Conservation (phyloP, 2,888 invertebrate species). For the Clepsis dumicolana region DNA sequence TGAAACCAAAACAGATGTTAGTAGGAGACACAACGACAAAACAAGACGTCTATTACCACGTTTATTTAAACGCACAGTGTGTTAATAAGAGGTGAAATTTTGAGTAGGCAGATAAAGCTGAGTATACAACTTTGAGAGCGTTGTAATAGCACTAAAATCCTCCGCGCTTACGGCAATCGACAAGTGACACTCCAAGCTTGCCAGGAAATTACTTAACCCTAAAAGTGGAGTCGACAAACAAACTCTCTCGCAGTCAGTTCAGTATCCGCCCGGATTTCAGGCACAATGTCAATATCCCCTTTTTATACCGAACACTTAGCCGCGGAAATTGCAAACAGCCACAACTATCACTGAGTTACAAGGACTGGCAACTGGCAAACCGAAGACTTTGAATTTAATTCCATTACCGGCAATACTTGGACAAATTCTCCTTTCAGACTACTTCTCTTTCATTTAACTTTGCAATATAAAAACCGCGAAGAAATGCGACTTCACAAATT, state of each 20-base stretch:
- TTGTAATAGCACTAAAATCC: constrained; percentile 1
- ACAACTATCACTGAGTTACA: constrained; percentile 42
- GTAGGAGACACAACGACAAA: not conserved
- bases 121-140: not conserved
- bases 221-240: constrained; percentile 57
- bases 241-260: constrained; percentile 53
- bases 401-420: constrained; percentile 60
- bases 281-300: constrained; percentile 57
- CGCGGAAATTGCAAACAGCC: constrained; percentile 48
- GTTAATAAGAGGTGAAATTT: not conserved
- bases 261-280: constrained; percentile 49
- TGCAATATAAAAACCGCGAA: constrained; percentile 63
- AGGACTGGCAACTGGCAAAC: constrained; percentile 49
- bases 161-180: constrained; percentile 35
- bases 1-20: constrained; percentile 7
- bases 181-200: constrained; percentile 61
- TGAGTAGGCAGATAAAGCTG: not conserved
- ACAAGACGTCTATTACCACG: not conserved
- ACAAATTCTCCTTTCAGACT: constrained; percentile 62
- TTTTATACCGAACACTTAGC: constrained; percentile 47
- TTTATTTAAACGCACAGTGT: not conserved
- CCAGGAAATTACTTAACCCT: constrained; percentile 70
- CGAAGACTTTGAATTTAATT: constrained; percentile 61
- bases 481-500: constrained; percentile 64
- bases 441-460: constrained; percentile 69